Evolutionary conservation across 2,888 invertebrate species (phyloP).

Genomic region (Carabus problematicus): DNA sequence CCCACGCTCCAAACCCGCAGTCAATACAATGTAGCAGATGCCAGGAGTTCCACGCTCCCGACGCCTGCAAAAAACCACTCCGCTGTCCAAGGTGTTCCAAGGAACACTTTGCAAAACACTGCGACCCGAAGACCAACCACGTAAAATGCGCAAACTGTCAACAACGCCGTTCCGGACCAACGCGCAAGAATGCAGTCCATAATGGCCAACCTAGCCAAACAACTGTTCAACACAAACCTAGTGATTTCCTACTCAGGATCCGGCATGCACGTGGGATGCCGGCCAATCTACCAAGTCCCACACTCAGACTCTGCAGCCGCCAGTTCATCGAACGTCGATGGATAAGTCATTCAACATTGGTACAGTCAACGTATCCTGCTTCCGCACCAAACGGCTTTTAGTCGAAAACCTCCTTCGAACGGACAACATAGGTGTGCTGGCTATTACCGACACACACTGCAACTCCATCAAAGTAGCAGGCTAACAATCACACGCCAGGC

Average conservation of each 20-base stretch:
- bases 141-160: conserved; percentile 3
- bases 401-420: neutral
- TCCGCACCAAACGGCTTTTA: neutral
- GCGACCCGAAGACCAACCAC: neutral
- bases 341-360: neutral
- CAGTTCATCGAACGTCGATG: neutral
- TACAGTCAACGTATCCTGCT: neutral
- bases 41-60: conserved; percentile 6
- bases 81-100: neutral
- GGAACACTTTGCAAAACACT: neutral
- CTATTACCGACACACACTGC: neutral
- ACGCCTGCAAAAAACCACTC: neutral
- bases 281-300: neutral
- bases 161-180: neutral
- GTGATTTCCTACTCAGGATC: neutral
- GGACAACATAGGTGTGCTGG: neutral
- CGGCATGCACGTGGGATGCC: neutral
- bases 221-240: neutral
- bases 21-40: conserved; percentile 2
- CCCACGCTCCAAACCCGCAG: conserved; percentile 8
- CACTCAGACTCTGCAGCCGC: neutral
- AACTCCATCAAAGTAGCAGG: too few species aligned
- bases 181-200: neutral
- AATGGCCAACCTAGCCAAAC: neutral
- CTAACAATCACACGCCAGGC: neutral